phyloP scores from a whole-genome alignment of 2,113 vertebrate genomes.

The Siniperca chuatsi region DNA sequence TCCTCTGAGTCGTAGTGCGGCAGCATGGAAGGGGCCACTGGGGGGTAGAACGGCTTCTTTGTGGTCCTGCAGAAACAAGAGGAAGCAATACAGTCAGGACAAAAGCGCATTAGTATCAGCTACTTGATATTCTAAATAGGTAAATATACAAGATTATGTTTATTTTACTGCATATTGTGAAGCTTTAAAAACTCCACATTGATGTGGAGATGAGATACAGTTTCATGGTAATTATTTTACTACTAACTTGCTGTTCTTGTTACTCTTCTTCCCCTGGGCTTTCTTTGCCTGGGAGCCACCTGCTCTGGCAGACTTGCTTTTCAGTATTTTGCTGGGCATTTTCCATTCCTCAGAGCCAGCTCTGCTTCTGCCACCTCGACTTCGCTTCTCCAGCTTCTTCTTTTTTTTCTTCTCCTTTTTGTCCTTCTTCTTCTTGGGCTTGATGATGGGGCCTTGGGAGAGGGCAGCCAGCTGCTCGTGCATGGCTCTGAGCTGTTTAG shows the following conservation, averaged over 20 bases:
- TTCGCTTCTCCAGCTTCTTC: conserved; percentile 90
- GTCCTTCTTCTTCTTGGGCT: conserved; percentile 92
- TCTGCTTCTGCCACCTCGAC: conserved; percentile 72
- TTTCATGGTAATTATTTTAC: background rate
- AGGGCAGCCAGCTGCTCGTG: conserved; percentile 95
- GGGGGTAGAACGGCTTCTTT: conserved; percentile 79
- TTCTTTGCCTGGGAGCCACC: conserved; percentile 75
- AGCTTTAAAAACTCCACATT: background rate
- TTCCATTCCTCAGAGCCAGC: conserved; percentile 81
- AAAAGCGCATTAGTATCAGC: background rate
- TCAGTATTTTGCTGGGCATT: conserved; percentile 79
- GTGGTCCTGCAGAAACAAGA: conserved; percentile 63
- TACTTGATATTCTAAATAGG: background rate
- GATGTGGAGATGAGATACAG: background rate
- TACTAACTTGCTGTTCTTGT: conserved; percentile 87
- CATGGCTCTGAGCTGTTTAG: conserved; percentile 88
- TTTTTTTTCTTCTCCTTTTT: conserved; percentile 94
- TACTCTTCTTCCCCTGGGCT: conserved; percentile 74
- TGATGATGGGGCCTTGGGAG: conserved; percentile 94
- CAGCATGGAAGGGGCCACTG: conserved; percentile 63
- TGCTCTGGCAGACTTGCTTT: conserved; percentile 80
- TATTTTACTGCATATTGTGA: background rate
- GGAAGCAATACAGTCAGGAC: background rate
- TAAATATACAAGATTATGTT: background rate
- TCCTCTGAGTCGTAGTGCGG: conserved; percentile 93